These are phyloP conservation scores for Probosciger aterrimus DNA, from an alignment of 2,113 vertebrate genomes.

Conservation along the genomic window DNA sequence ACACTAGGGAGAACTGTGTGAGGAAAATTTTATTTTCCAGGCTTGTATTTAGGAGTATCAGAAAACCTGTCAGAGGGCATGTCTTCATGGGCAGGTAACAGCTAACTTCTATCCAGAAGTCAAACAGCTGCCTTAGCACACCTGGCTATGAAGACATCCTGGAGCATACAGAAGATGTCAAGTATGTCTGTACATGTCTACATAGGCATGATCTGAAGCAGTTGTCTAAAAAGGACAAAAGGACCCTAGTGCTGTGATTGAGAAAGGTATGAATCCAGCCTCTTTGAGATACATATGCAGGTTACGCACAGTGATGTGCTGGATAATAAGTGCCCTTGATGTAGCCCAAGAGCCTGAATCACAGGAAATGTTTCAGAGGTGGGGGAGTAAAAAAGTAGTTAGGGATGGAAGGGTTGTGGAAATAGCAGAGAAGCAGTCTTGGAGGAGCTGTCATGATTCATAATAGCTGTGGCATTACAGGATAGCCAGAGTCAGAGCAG, in stretches of 20 bases:
- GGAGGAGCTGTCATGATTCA: background rate
- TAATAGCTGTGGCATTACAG: background rate
- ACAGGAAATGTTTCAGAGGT: background rate
- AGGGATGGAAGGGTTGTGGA: background rate
- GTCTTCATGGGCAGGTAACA: background rate
- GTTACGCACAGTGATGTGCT: background rate
- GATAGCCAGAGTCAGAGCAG: background rate
- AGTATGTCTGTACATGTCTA: background rate
- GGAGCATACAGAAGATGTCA: background rate
- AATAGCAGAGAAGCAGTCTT: background rate
- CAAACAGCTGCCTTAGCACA: background rate
- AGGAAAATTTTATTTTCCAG: background rate
- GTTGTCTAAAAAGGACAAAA: background rate
- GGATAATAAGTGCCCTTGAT: background rate
- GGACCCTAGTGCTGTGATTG: background rate
- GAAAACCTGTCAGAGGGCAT: background rate
- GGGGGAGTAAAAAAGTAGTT: background rate
- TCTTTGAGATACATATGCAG: background rate
- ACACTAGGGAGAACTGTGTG: background rate
- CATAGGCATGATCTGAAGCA: background rate
- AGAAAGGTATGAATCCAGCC: background rate
- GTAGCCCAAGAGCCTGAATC: background rate
- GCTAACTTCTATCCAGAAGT: background rate
- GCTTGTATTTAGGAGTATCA: background rate
- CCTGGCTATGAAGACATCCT: background rate